These are phyloP conservation scores for Drosophila suzukii DNA, from an alignment of 1,140 invertebrate genomes.

Conservation along the genomic window DNA sequence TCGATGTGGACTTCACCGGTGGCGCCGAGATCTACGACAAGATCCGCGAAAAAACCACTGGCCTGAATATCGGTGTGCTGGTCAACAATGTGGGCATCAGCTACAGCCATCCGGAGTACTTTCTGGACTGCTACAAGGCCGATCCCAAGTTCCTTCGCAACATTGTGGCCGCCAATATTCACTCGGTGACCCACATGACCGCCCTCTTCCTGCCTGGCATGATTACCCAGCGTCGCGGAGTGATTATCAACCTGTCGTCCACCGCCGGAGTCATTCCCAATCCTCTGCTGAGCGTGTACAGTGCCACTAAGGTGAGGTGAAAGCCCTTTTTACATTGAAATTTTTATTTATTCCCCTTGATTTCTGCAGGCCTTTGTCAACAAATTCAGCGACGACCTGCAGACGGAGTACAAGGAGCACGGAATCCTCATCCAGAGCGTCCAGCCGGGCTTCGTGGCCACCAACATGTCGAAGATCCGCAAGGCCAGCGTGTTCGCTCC, in stretches of 20 bases:
- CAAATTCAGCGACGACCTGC: slow-evolving; percentile 92
- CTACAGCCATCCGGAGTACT: slow-evolving; percentile 94
- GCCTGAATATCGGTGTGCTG: slow-evolving; percentile 95
- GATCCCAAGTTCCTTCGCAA: slow-evolving; percentile 85
- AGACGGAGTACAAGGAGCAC: slow-evolving; percentile 90
- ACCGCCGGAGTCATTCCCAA: slow-evolving; percentile 91
- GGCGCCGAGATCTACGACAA: slow-evolving; percentile 90
- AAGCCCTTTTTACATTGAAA: not conserved
- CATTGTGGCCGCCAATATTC: slow-evolving; percentile 90
- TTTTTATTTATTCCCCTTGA: not conserved
- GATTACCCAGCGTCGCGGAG: slow-evolving; percentile 92
- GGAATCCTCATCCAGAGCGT: slow-evolving; percentile 95
- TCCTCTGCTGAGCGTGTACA: slow-evolving; percentile 94
- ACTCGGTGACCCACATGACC: slow-evolving; percentile 93
- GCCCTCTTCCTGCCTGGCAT: slow-evolving; percentile 94
- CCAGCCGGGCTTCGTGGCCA: slow-evolving; percentile 94
- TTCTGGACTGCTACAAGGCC: slow-evolving; percentile 88
- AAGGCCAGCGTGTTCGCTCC: slow-evolving; percentile 92
- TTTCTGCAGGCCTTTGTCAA: slow-evolving; percentile 90
- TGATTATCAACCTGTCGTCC: slow-evolving; percentile 97
- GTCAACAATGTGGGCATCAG: slow-evolving; percentile 98
- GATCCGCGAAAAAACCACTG: slow-evolving; percentile 90
- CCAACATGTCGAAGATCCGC: slow-evolving; percentile 96
- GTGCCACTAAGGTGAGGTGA: slow-evolving; percentile 91
- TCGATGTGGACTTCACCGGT: slow-evolving; percentile 94